Evolutionary conservation across 2,888 invertebrate species (phyloP), one percentile per base, ranked within the genome.

Genomic region (Diadegma fenestrale): DNA sequence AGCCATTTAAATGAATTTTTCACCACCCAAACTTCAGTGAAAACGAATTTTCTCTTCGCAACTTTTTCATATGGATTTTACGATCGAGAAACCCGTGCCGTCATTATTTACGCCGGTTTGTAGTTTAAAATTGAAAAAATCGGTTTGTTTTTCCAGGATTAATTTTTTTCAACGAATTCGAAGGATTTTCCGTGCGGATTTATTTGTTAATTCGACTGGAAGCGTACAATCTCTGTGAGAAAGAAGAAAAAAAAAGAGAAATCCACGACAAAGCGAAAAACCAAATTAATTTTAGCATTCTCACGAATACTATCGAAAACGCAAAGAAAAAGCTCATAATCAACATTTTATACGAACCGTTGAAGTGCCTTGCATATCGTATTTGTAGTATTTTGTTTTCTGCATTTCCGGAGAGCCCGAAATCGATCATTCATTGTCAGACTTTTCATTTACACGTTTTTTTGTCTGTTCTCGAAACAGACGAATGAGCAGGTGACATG

Each of bases 321-420:
- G 37, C 17, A 48, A 19, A 51, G 12, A 26, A 58, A 58, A 58
- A 26, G 30, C 45, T 73, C 72, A 58, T 51, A 66, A 66, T 78
- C 82, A 58, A 66, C 61, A 79, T 63, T 71, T 73, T 33, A 79
- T 82, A 82, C 54, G 45, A 82, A 85, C 75, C 79, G 78, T 85
- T 68, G 69, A 85, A 82, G 85, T 85, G 85, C 85, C 85, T 85
- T 85, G 85, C 75, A 76, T 82, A 33, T 66, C 64, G 19, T 68
- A 43, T 54, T 64, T 63, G 41, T 68, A 14, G 48, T 71, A 37
- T 41, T 43, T 71, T 68, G 61, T 54, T 68, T 68, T 54, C 54
- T 61, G 58, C 26, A 71, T 73, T 63, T 63, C 41, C 45, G 37
- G n/a, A 76, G 58, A 17, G 51, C 37, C 14, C 17, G 43, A 75